These are phyloP conservation scores for Sympetrum striolatum DNA, from an alignment of 2,888 invertebrate species.

Conservation along the genomic window DNA sequence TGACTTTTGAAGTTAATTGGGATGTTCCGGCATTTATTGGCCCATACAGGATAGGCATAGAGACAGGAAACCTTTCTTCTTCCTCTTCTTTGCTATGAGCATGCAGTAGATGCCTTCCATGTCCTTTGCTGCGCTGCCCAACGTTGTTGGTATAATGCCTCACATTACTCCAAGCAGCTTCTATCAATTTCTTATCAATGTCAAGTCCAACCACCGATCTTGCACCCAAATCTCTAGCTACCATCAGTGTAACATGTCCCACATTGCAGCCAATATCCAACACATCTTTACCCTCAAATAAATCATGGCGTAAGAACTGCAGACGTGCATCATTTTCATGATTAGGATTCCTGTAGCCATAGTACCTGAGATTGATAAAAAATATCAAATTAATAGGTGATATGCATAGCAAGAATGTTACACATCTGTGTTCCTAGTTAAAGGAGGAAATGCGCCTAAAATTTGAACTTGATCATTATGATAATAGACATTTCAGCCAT, in stretches of 20 bases:
- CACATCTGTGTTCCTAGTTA: too few species aligned
- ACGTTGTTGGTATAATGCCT: slow-evolving; percentile 69
- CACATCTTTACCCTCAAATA: slow-evolving; percentile 89
- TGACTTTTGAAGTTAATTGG: slow-evolving; percentile 56
- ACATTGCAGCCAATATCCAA: slow-evolving; percentile 98
- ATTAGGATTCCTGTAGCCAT: slow-evolving; percentile 89
- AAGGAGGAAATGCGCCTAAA: too few species aligned
- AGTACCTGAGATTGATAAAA: slow-evolving; percentile 71
- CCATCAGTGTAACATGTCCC: slow-evolving; percentile 90
- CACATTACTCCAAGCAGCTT: slow-evolving; percentile 76
- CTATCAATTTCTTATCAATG: slow-evolving; percentile 87
- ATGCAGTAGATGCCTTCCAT: slow-evolving; percentile 50
- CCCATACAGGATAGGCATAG: slow-evolving; percentile 87
- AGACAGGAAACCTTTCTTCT: slow-evolving; percentile 75
- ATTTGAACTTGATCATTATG: too few species aligned
- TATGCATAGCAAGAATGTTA: too few species aligned
- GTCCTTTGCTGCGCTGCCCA: slow-evolving; percentile 57
- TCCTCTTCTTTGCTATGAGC: slow-evolving; percentile 53
- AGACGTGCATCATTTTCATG: slow-evolving; percentile 84
- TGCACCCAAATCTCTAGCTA: slow-evolving; percentile 87
- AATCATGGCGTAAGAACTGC: slow-evolving; percentile 79
- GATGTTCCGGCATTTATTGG: slow-evolving; percentile 64
- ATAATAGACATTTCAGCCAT: too few species aligned
- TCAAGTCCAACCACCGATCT: slow-evolving; percentile 91
- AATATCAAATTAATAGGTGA: not conserved